Evolutionary conservation across 2,797 vertebrate genomes (phyloP), one percentile per base, ranked within the genome.

Genomic region (Synanceia verrucosa): DNA sequence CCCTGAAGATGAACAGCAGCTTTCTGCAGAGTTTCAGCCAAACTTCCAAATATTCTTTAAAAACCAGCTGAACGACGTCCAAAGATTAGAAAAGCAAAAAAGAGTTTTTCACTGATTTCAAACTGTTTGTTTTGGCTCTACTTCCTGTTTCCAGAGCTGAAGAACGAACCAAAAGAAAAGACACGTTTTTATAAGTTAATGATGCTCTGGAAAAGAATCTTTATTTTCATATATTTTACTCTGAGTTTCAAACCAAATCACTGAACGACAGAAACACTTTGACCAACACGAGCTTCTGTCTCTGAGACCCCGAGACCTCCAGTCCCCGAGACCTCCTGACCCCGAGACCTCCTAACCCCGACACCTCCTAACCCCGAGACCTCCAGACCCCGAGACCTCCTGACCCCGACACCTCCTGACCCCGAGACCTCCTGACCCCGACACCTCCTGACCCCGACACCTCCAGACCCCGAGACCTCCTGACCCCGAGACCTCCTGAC

Each of bases 211-310:
- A n/a, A 61, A 21, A 51, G 48, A 72, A 72, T 81, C 65, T 90
- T 87, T 92, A 92, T 93, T 92, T 93, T 91, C 87, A 71, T 89
- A 91, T 52, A 51, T 69, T 63, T 33, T 68, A 55, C 73, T 81
- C 65, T 44, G 33, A 87, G 55, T 81, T 87, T 51, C 85, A 44
- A 50, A 84, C 93, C 93, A 94, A 94, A 94, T 86, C 89, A 70
- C 5, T 69, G 56, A 89, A 75, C 13, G 36, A 78, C 41, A 74
- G 73, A 72, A 81, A 86, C 57, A 62, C 63, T 52, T 71, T 71
- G 74, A 91, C 90, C 90, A 89, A 92, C n/a, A n/a, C n/a, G n/a
- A 75, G 48, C 50, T 53, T 69, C 47, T 60, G 28, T 12, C 16
- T 65, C 57, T 56, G 46, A 6, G 70, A 53, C 56, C 37, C 9